Evolutionary conservation across 2,888 invertebrate species (phyloP), one percentile per base, ranked within the genome.

Genomic region (Philaethria dido): DNA sequence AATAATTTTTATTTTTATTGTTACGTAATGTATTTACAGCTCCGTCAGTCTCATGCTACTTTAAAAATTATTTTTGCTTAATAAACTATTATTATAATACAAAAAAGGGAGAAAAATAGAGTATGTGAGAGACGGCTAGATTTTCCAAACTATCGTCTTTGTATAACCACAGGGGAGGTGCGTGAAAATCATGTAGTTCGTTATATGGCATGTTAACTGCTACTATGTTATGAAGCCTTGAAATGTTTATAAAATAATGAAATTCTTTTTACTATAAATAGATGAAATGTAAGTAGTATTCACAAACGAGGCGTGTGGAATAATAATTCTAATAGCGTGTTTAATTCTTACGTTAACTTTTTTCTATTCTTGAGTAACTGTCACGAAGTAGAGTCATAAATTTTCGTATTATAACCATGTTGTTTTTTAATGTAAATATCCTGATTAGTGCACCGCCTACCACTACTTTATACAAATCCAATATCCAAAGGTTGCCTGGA

Each of bases 231-330:
- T 25, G 42, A 59, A 8, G 8, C 29, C 45, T 60, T 44, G 29
- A 45, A 60, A 60, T 45, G 45, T 29, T 60, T 60, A 60, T 60
- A 25, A 60, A 64, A 64, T 52, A 61, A 36, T 39, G 14, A 25
- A 45, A 18, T 65, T 70, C 55, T 59, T 39, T 62, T 44, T 57
- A 33, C 62, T 65, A 70, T 62, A 70, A 65, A 70, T 68, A 70
- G 64, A 47, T 48, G 18, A 29, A 57, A 66, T 42, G 29, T 39
- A 14, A 42, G 18, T 33, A 33, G 4, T 33, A 16, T 45, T 60
- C 25, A 60, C 29, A 45, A 60, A 44, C 60, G 8, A 45, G 3
- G 16, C 13, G 18, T 0, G 20, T 39, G 8, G 36, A 39, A 39
- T 39, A 20, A 39, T 22, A 39, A 20, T 39, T 39, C 14, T 36